Evolutionary conservation across 2,797 vertebrate species (phyloP).

Genomic region (Ammospiza maritima): DNA sequence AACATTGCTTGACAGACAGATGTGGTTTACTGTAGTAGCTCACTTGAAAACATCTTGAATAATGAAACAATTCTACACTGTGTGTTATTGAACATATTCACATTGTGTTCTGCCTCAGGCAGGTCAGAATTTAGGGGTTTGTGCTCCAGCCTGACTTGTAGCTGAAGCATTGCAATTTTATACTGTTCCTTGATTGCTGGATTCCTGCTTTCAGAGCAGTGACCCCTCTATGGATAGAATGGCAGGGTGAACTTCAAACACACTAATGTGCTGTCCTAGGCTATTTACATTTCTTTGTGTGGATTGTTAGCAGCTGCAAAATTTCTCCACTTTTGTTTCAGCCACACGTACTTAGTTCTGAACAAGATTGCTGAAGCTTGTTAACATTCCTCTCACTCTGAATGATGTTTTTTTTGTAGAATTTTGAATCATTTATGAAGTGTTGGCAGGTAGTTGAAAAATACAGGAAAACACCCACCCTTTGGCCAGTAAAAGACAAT

Average conservation of each 20-base stretch:
- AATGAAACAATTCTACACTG: not conserved
- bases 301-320: not conserved
- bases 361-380: not conserved
- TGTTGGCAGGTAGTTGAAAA: constrained; percentile 9
- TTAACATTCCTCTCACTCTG: not conserved
- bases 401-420: not conserved
- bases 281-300: not conserved
- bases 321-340: not conserved
- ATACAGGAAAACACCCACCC: not conserved
- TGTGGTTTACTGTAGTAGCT: not conserved
- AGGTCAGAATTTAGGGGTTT: not conserved
- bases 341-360: not conserved
- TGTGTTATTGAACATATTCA: not conserved
- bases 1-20: not conserved
- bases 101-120: not conserved
- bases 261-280: not conserved
- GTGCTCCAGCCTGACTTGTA: not conserved
- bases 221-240: not conserved
- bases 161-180: not conserved
- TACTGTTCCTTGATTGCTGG: not conserved
- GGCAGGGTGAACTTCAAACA: not conserved
- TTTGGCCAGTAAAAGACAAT: not conserved
- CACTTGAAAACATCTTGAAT: not conserved
- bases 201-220: not conserved
- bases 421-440: constrained; percentile 39